Evolutionary conservation across 2,113 vertebrate species (phyloP).

Genomic region (Protomyctophum bolini): DNA sequence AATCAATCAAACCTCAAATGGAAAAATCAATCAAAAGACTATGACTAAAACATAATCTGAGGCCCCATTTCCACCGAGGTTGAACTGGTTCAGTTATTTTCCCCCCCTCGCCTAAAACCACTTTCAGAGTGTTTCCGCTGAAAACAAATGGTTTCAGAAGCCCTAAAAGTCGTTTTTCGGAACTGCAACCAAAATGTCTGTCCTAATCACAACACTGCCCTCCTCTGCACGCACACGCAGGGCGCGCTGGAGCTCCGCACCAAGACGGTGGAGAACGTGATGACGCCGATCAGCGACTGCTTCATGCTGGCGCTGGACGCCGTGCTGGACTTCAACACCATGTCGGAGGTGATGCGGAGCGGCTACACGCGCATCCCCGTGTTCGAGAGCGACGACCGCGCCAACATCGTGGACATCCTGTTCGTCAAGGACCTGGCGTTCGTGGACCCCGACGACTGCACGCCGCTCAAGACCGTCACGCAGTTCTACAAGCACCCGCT

Average conservation of each 20-base stretch:
- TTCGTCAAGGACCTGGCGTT: conserved; percentile 97
- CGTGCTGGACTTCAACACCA: conserved; percentile 90
- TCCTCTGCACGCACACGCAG: conserved; percentile 77
- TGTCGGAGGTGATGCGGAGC: conserved; percentile 93
- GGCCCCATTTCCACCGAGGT: too few species aligned
- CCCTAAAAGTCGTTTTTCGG: too few species aligned
- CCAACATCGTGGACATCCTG: conserved; percentile 95
- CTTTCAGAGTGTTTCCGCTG: too few species aligned
- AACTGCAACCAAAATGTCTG: too few species aligned
- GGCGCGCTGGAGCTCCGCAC: conserved; percentile 93
- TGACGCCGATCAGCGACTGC: conserved; percentile 93
- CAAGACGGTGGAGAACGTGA: conserved; percentile 92
- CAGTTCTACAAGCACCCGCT: conserved; percentile 94
- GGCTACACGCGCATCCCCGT: conserved; percentile 95
- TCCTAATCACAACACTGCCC: conserved; percentile 82
- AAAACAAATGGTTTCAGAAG: too few species aligned
- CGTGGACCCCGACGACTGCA: conserved; percentile 95
- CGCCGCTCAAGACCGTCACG: conserved; percentile 92
- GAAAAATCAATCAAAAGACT: too few species aligned
- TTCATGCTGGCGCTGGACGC: conserved; percentile 92
- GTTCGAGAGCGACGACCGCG: conserved; percentile 85
- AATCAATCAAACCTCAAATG: too few species aligned
- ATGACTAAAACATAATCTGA: too few species aligned
- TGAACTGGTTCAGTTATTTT: too few species aligned
- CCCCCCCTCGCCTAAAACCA: too few species aligned